A percentile compares a stretch with the other conserved stretches of the same genome.
phyloP scores from a whole-genome alignment of 2,797 vertebrate species.

The Gambelia wislizenii region DNA sequence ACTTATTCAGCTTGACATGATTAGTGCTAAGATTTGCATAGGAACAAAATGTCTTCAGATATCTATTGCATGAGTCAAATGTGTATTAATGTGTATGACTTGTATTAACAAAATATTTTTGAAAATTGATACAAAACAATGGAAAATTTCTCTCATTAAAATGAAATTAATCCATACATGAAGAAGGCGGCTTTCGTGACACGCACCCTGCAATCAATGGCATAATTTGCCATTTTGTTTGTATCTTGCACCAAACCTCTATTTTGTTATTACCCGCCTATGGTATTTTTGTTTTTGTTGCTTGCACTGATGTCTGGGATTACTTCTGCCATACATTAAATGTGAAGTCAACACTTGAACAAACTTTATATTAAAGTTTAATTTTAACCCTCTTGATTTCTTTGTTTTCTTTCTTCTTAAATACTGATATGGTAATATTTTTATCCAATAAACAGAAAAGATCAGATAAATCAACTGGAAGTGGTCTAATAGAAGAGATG shows the following conservation, averaged over 20 bases:
- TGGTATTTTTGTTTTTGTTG: not conserved
- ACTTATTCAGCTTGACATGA: constrained; percentile 29
- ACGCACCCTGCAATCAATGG: constrained; percentile 43
- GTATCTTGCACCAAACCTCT: constrained; percentile 47
- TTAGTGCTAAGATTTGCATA: constrained; percentile 39
- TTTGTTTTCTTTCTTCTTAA: not conserved
- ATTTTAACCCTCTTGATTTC: not conserved
- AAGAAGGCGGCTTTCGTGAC: constrained; percentile 53
- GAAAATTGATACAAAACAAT: constrained; percentile 59
- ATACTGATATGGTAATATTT: not conserved
- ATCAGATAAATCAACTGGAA: not conserved
- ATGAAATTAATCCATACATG: constrained; percentile 50
- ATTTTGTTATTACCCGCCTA: constrained; percentile 9
- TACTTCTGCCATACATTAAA: not conserved
- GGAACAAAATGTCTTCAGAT: constrained; percentile 35
- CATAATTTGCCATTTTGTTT: constrained; percentile 45
- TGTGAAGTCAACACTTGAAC: not conserved
- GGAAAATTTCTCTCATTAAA: constrained; percentile 45
- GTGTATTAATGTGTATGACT: not conserved
- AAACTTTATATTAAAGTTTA: not conserved
- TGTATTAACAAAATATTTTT: constrained; percentile 56
- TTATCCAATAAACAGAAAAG: not conserved
- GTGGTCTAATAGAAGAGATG: too few species aligned
- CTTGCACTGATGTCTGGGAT: not conserved
- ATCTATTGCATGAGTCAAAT: constrained; percentile 45